phyloP scores from a whole-genome alignment of 35 echinoderm and acorn worm species.

The Apostichopus parvimensis region DNA sequence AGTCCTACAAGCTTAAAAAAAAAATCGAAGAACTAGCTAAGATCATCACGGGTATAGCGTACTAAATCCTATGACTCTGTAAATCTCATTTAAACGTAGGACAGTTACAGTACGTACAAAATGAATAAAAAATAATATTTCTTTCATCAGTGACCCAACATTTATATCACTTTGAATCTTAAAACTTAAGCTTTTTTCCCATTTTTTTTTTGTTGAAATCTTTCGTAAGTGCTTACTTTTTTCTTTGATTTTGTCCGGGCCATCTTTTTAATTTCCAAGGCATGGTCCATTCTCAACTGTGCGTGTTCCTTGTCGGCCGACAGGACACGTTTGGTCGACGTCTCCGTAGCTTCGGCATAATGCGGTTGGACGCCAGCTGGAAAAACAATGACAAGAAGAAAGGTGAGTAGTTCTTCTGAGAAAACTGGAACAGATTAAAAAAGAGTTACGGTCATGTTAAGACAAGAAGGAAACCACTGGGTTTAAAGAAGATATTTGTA shows the following conservation, averaged over 20 bases:
- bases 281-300: constrained; percentile 35
- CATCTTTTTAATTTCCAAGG: constrained; percentile 24
- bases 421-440: background rate
- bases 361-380: constrained; percentile 72
- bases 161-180: no score
- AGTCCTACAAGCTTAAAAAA: no score
- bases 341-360: constrained; percentile 84
- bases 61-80: no score
- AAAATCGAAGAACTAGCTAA: no score
- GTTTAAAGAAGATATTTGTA: background rate
- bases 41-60: no score
- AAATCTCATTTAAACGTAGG: no score
- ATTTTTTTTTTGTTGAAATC: no score
- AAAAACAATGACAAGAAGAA: constrained; percentile 5
- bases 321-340: constrained; percentile 66
- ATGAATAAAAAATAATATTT: no score
- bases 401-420: background rate
- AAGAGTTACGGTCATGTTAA: background rate
- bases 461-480: background rate
- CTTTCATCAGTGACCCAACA: no score
- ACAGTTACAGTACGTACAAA: no score
- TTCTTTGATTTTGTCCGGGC: constrained; percentile 12
- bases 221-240: background rate
- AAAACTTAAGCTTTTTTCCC: no score
- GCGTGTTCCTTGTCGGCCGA: constrained; percentile 46